A percentile compares a stretch with the other conserved stretches of the same genome.
These are phyloP conservation scores for Caenorhabditis parvicauda DNA, from an alignment of 2,888 invertebrate genomes.

Conservation along the genomic window DNA sequence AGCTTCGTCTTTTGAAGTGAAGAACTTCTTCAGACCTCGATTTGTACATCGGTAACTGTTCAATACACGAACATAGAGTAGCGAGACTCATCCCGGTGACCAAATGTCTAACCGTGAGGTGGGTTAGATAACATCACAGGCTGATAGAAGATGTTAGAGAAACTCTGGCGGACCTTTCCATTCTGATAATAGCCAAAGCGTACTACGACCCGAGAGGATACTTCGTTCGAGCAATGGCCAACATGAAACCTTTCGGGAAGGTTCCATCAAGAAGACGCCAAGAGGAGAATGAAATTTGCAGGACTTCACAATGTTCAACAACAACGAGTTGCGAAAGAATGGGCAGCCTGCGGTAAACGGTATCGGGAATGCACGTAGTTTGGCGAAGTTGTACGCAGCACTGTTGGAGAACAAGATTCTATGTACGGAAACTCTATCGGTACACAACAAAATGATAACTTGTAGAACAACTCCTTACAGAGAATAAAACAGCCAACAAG, in stretches of 20 bases:
- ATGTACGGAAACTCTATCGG: neutral
- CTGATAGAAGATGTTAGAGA: constrained; percentile 21
- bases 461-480: constrained; percentile 3
- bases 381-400: constrained; percentile 62
- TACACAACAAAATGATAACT: neutral
- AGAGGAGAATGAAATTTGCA: constrained; percentile 5
- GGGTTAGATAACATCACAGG: neutral
- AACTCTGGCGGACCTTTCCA: constrained; percentile 23
- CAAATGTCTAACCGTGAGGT: neutral
- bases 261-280: constrained; percentile 5
- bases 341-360: constrained; percentile 59
- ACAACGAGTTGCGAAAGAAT: constrained; percentile 51
- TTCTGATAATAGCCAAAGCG: constrained; percentile 22
- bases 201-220: constrained; percentile 33
- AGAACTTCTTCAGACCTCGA: constrained; percentile 55
- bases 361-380: constrained; percentile 55
- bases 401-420: neutral
- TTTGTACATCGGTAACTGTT: constrained; percentile 58
- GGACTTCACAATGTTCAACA: constrained; percentile 48
- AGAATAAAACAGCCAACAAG: constrained; percentile 19
- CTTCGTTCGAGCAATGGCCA: constrained; percentile 23
- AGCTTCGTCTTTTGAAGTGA: neutral
- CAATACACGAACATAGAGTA: constrained; percentile 50
- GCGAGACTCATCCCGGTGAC: constrained; percentile 28
- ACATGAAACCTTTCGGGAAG: constrained; percentile 27